Base-by-base conservation (phyloP, 2,113 vertebrate species). In the Galbula dea region DNA sequence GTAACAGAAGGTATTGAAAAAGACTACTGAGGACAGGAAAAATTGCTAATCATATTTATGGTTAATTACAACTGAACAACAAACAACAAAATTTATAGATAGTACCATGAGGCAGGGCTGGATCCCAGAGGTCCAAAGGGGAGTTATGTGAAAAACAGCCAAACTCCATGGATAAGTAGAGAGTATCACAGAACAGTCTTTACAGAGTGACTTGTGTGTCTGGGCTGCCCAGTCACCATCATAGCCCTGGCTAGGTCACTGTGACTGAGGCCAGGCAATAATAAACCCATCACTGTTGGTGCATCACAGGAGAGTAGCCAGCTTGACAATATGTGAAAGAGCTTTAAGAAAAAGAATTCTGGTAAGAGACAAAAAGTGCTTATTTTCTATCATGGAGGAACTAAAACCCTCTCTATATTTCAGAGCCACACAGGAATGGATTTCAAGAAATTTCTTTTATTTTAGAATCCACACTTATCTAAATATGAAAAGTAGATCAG, bases 301-400 rank as follows among this genome's bases (percentile, higher is more conserved):
- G 39, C 5, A 9, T 81, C 24, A n/a, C 4, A 36, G 23, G 15
- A 43, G 18, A 54, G 8, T 1, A 10, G 1, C 3, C 5, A 8
- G 9, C 16, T 43, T 58, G 32, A 58, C 29, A 76, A 68, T 2
- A 18, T 21, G 18, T 26, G 10, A 14, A 79, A 89, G 7, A 24
- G 2, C 6, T 34, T n/a, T 74, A 29, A 34, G 10, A 68, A 55
- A 69, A 13, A 43, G n/a, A 74, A 32, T 48, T 59, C 24, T 79
- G 11, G 3, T 19, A 46, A 77, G 13, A 71, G 5, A 34, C 0
- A 0, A 57, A 26, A 51, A 37, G 9, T 26, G 13, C 6, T 62
- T 62, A 45, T 63, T 79, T 88, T 79, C 46, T 72, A 43, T 49
- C 5, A 11, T 4, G 2, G 7, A 51, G 26, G 15, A 89, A 54